Percentiles rank a stretch among this genome's conserved stretches.
phyloP scores from a whole-genome alignment of 2,888 invertebrate genomes.

The Branchellion lobata region DNA sequence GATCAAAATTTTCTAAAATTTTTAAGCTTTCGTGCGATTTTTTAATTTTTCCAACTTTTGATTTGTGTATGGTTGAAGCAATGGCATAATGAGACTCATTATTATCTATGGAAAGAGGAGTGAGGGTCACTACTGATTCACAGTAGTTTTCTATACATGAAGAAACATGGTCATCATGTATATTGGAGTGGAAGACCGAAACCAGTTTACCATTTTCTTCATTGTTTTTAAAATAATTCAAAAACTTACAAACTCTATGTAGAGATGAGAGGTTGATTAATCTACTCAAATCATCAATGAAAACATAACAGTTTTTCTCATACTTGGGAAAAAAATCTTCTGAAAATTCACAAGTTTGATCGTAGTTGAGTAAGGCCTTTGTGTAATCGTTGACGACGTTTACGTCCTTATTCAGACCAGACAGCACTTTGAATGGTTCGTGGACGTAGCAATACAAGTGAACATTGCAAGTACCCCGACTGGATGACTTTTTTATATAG shows the following conservation, averaged over 20 bases:
- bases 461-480: background rate
- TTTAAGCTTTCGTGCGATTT: constrained; percentile 8
- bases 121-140: background rate
- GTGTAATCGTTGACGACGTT: background rate
- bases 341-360: background rate
- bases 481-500: background rate
- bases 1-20: constrained; percentile 17
- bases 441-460: background rate
- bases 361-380: background rate
- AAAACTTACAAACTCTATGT: background rate
- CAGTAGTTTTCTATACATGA: constrained; percentile 7
- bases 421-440: background rate
- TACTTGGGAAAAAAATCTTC: background rate
- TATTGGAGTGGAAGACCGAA: background rate
- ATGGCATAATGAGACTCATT: background rate
- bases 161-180: background rate
- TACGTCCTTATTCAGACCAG: background rate
- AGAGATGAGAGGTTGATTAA: background rate
- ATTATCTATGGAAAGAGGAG: background rate
- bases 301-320: background rate
- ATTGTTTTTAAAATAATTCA: constrained; percentile 18
- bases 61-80: background rate
- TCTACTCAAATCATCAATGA: constrained; percentile 30
- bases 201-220: background rate
- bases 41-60: background rate